Base-by-base conservation (phyloP, 2,113 vertebrate genomes). In the Andinoacara biseriatus region DNA sequence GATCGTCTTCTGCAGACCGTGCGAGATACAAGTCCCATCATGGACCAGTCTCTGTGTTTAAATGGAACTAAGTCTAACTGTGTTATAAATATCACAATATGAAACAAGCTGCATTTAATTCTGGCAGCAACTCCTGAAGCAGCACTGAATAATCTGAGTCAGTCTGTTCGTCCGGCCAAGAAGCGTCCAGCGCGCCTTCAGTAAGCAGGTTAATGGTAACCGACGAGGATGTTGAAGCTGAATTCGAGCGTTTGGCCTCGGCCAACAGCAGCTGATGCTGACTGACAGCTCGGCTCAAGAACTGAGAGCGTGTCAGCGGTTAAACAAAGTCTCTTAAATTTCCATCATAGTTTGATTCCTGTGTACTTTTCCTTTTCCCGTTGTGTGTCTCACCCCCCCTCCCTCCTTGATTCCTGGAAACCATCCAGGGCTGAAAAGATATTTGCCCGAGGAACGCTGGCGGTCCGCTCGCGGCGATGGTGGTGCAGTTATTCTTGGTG, bases 401-500 rank as follows among this genome's bases (percentile, higher is more conserved):
- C 49, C 5, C 17, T 46, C 11, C 26, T 40, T 22, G 31, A 63
- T 10, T 65, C 22, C 49, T 91, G 87, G 84, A 88, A 81, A 74
- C 1, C 26, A 10, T 87, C 89, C 90, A 91, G 38, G 24, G 15
- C 17, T 46, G 81, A 81, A 81, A 76, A 72, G 57, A 58, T 46
- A 75, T 86, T 83, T 78, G 11, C 58, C 75, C 6, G 3, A 61
- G 31, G 33, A 77, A 24, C 67, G 17, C 31, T 54, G 74, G 14
- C 76, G 77, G 80, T 67, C 29, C 24, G n/a, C 57, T n/a, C 35
- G 9, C 13, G 10, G 54, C 1, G 33, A 49, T 35, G 75, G 38
- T 60, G 63, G 29, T 59, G 80, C 24, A 31, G 69, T 13, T 57
- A 75, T 78, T 87, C 78, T 89, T 92, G 89, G 90, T 90, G 76